Evolutionary conservation across 2,797 vertebrate genomes (phyloP).

Genomic region (Petrocephalus sullivani): DNA sequence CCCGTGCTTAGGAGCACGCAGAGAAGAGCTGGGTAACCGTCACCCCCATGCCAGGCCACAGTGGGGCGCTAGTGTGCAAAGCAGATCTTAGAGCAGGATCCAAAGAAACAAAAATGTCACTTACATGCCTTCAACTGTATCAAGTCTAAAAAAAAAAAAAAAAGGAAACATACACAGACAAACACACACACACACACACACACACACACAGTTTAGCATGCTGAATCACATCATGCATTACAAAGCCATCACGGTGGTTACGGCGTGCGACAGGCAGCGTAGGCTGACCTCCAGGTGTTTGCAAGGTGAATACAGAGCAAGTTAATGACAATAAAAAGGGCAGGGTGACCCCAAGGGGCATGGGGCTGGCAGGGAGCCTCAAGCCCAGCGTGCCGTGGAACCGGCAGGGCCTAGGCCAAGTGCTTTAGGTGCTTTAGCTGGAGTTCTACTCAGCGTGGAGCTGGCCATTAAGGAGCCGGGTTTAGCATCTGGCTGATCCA

Average conservation of each 20-base stretch:
- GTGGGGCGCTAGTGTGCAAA: constrained; percentile 5
- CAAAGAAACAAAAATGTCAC: constrained; percentile 68
- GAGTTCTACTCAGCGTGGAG: background rate
- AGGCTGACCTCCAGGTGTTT: constrained; percentile 32
- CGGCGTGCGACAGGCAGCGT: constrained; percentile 26
- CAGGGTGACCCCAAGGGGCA: background rate
- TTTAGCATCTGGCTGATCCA: background rate
- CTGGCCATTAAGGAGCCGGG: background rate
- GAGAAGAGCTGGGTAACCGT: background rate
- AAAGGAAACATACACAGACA: background rate
- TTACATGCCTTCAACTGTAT: constrained; percentile 86
- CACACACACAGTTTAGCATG: constrained; percentile 75
- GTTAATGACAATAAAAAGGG: background rate
- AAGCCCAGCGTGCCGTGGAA: background rate
- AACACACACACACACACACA: constrained; percentile 56
- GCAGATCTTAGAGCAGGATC: constrained; percentile 35
- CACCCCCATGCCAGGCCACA: background rate
- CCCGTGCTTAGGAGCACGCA: background rate
- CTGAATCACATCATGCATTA: constrained; percentile 60
- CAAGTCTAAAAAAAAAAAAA: constrained; percentile 68
- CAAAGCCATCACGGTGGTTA: constrained; percentile 40
- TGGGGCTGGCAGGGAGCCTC: background rate
- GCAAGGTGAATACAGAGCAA: background rate
- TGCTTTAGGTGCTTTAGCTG: background rate
- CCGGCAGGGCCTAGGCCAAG: background rate